Base-by-base conservation (phyloP, 2,113 vertebrate species). In the Drymodes brunneopygia region DNA sequence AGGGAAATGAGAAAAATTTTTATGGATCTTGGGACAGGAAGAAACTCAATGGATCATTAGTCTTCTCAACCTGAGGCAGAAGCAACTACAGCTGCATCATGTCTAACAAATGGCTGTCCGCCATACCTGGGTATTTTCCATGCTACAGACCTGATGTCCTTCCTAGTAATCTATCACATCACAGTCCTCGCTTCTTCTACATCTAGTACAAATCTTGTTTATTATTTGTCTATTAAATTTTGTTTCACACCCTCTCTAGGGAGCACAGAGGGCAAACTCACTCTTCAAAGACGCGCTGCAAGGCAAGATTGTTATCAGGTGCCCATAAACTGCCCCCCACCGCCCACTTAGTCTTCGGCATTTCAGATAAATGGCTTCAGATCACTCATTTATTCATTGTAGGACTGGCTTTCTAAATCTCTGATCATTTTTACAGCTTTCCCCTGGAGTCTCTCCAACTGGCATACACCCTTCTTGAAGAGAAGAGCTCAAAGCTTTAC, bases 401-500 rank as follows among this genome's bases (percentile, higher is more conserved):
- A 79, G 51, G 19, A 85, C 2, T 36, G 53, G 78, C 40, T 96
- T 94, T 72, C 62, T 75, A 90, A 90, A 90, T 33, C 48, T 94
- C 62, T 93, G 53, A 93, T 90, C 15, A 53, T 72, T 90, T 90
- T 64, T 80, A 80, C 42, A 72, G 74, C 70, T 75, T 88, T 93
- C 29, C 35, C 28, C 70, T 88, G 50, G 81, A 92, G 81, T 77
- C 31, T 9, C 33, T 93, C 74, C 81, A 90, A 40, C 17, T 33
- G 74, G 66, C 5, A 33, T 64, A 75, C 36, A 81, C 25, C 18
- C 22, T 81, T 71, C 84, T 94, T 86, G 74, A 94, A 93, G 74
- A 65, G 44, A 33, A 82, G 88, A 90, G 36, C 81, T 92, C 94
- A 90, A 95, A 93, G 90, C 45, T 90, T 86, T 73, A 88, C 62